Base-by-base conservation (phyloP, 2,797 vertebrate genomes). In the Cephalopachus bancanus region DNA sequence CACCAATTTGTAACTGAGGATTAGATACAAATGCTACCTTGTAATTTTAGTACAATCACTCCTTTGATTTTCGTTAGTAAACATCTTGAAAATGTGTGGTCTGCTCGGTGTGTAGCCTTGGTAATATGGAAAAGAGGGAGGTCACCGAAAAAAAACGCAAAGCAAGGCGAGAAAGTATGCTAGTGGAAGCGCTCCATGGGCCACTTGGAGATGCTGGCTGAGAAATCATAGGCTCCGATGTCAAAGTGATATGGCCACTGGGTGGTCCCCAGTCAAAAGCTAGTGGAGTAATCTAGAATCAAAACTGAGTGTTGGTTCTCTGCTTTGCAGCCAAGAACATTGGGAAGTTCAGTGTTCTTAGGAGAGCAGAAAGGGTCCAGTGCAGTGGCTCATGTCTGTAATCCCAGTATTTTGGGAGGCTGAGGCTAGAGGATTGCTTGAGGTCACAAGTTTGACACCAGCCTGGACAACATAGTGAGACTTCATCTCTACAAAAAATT, bases 181-280 rank as follows among this genome's bases (percentile, higher is more conserved):
- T 44, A 44, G 44, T 44, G 5, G 16, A 89, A 71, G 26, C 86
- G 57, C 4, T 26, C 64, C 3, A 0, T 0, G 20, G 75, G 26
- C 37, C 67, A 14, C 20, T 51, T 37, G 92, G 37, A 10, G 8
- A 1, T 22, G 71, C 67, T 60, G 79, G 28, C 65, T 60, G 75
- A 91, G 89, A 89, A 91, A 55, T 64, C 69, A 75, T 81, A 88
- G 86, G 59, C 44, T 96, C 64, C 59, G 16, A 44, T 37, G 78
- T 69, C 74, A 84, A 89, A 76, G 59, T 20, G 59, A 53, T 49
- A 33, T 19, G 80, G 57, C 24, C 85, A 44, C 51, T 37, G 53
- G 19, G 69, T 71, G 24, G 53, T 49, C 28, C 80, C 55, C 14
- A 64, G 89, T 28, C 57, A n/a, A 17, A 83, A 79, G 9, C 71